Conservation (phyloP, 2,113 vertebrate species). For the Conger conger region DNA sequence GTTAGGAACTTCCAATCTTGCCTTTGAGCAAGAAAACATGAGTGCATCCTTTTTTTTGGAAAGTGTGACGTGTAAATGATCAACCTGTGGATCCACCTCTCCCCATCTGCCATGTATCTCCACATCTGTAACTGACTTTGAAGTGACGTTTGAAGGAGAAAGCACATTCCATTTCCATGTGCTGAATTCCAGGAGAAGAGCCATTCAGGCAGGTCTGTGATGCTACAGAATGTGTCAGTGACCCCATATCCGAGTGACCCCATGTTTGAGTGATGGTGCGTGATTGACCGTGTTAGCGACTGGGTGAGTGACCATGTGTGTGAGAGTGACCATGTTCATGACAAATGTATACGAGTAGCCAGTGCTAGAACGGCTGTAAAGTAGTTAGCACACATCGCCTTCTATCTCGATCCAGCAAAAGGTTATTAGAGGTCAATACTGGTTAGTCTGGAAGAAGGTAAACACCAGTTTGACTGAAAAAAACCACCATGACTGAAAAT, state of each 20-base stretch:
- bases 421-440: conserved; percentile 26
- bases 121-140: no score
- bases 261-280: neutral
- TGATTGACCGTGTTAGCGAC: neutral
- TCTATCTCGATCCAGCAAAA: neutral
- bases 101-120: no score
- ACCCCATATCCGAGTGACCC: neutral
- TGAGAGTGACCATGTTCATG: neutral
- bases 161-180: no score
- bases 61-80: no score
- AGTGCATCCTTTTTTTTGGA: no score
- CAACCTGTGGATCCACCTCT: no score
- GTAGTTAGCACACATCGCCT: neutral
- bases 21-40: no score
- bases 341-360: neutral
- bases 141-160: no score
- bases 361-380: neutral
- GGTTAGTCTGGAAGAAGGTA: conserved; percentile 24
- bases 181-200: neutral
- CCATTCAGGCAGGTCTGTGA: neutral
- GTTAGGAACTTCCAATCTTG: no score
- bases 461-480: no score
- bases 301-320: neutral
- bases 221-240: neutral
- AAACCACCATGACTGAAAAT: conserved; percentile 37